Conservation (phyloP, 1,140 invertebrate genomes). For the Drosophila ohnishii region DNA sequence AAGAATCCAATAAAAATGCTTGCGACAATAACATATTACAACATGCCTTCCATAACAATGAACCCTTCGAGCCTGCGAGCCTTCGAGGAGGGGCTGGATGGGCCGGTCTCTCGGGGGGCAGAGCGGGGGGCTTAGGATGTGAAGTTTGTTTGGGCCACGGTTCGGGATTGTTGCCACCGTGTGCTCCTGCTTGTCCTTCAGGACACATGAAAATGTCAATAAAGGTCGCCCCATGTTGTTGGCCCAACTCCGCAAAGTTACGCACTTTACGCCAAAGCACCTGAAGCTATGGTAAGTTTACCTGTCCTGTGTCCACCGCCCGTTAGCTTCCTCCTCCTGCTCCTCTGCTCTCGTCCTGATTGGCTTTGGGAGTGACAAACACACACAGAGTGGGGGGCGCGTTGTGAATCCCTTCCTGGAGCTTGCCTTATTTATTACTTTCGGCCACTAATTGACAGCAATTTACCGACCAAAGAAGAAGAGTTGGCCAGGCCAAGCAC, state of each 20-base stretch:
- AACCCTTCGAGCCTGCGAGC: conserved; percentile 7
- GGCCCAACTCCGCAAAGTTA: conserved; percentile 21
- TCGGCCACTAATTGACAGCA: conserved; percentile 73
- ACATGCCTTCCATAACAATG: conserved; percentile 61
- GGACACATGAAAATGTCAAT: conserved; percentile 70
- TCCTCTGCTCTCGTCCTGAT: conserved; percentile 16
- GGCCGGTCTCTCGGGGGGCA: neutral
- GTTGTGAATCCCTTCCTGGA: conserved; percentile 16
- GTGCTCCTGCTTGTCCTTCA: conserved; percentile 44
- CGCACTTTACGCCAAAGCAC: conserved; percentile 12
- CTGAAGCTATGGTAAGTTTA: conserved; percentile 8
- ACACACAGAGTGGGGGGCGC: neutral
- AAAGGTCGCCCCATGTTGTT: conserved; percentile 40
- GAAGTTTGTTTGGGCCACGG: conserved; percentile 6
- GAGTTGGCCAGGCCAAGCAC: conserved; percentile 40
- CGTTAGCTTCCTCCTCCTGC: neutral
- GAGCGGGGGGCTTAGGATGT: neutral
- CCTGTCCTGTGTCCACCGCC: neutral
- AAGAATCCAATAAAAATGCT: conserved; percentile 65
- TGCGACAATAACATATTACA: conserved; percentile 71
- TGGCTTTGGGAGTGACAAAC: conserved; percentile 27
- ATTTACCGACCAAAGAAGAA: conserved; percentile 69
- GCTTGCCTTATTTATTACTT: conserved; percentile 72
- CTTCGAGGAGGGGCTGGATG: neutral
- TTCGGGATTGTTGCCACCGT: neutral